These are phyloP conservation scores for Brachyalestes nurse DNA, from an alignment of 2,797 vertebrate species.

Conservation along the genomic window DNA sequence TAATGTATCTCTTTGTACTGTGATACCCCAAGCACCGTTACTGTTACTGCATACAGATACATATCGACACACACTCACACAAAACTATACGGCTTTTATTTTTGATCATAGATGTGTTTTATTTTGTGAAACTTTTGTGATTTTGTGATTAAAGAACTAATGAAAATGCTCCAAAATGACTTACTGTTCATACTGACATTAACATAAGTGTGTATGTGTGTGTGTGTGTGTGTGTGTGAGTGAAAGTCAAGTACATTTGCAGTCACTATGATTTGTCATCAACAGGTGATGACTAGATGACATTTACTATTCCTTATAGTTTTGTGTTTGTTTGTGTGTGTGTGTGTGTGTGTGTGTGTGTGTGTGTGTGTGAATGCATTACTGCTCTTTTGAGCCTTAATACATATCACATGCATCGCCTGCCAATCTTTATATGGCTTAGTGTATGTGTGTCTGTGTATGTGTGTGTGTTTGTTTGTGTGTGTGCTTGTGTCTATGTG, in stretches of 20 bases:
- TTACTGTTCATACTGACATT: too few relatives aligned
- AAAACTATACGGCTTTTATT: too few relatives aligned
- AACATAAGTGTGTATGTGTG: neutral
- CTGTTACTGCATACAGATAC: too few relatives aligned
- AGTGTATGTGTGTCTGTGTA: neutral
- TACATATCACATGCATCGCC: constrained; percentile 7
- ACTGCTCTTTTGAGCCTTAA: neutral
- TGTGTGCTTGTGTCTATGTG: too few relatives aligned
- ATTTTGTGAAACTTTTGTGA: too few relatives aligned
- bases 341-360: neutral
- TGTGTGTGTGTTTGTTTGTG: too few relatives aligned
- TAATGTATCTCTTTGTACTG: too few relatives aligned
- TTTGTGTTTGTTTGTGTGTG: neutral
- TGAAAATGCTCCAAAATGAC: too few relatives aligned
- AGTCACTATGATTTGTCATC: neutral
- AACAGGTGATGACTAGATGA: neutral
- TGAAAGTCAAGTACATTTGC: neutral
- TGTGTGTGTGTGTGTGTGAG: constrained; percentile 28
- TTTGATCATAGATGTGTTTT: too few relatives aligned
- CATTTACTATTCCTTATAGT: neutral
- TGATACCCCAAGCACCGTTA: too few relatives aligned
- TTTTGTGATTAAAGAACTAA: too few relatives aligned
- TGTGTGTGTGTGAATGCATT: neutral
- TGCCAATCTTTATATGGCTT: neutral
- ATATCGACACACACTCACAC: too few relatives aligned